Conservation (phyloP, 2,888 invertebrate genomes). For the Scaptomyza reducta region DNA sequence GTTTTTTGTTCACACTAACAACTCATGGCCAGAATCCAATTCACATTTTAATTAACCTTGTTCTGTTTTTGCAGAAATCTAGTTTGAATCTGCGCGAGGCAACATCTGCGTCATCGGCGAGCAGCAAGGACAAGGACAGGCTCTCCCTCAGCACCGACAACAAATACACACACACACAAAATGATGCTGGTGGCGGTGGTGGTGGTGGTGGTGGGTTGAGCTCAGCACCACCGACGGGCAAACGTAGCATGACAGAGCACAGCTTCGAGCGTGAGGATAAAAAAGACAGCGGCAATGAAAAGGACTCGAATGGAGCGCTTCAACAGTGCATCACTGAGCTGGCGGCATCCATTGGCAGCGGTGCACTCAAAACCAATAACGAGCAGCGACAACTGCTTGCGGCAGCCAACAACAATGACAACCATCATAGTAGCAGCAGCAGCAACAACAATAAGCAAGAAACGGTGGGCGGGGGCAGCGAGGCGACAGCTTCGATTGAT, state of each 20-base stretch:
- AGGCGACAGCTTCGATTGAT: constrained; percentile 1
- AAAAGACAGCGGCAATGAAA: constrained; percentile 83
- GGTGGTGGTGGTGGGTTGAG: constrained; percentile 55
- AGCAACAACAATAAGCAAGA: constrained; percentile 30
- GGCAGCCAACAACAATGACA: constrained; percentile 17
- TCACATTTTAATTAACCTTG: constrained; percentile 1
- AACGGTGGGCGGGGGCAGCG: background rate
- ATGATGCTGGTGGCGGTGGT: constrained; percentile 48
- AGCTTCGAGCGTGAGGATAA: constrained; percentile 79
- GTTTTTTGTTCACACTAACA: background rate
- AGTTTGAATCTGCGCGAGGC: constrained; percentile 81
- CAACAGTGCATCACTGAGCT: constrained; percentile 90
- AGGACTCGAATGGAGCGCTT: constrained; percentile 83
- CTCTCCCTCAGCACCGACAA: constrained; percentile 81
- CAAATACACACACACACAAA: constrained; percentile 75
- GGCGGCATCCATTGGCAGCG: constrained; percentile 84
- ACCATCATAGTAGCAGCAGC: too few relatives aligned
- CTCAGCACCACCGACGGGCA: constrained; percentile 69
- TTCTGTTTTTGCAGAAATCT: constrained; percentile 69
- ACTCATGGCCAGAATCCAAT: constrained; percentile 4
- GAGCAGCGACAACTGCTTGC: constrained; percentile 35
- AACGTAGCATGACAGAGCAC: constrained; percentile 64
- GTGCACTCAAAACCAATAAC: constrained; percentile 50
- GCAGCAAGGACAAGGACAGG: constrained; percentile 73
- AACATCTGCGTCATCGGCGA: constrained; percentile 46